A percentile compares a stretch with the other conserved stretches of the same genome.
Conservation (phyloP, 30 jellyfish, hydroid and myxozoan genomes). For the Pseudorhiza aurosa region DNA sequence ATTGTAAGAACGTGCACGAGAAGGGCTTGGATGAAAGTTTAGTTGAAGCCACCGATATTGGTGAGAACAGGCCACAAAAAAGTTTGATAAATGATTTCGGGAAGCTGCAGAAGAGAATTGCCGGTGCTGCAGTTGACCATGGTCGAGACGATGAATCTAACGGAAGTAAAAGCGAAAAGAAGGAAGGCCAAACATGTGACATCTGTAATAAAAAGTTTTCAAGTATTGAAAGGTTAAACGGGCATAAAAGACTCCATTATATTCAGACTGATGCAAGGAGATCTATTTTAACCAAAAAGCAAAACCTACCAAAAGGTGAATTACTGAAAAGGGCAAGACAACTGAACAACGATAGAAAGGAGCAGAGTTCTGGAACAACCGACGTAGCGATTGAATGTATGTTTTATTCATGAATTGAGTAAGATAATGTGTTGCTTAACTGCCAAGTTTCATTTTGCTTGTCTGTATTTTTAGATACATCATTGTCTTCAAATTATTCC, state of each 20-base stretch:
- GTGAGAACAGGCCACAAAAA: conserved; percentile 8
- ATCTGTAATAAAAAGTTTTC: conserved; percentile 38
- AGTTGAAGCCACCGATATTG: neutral
- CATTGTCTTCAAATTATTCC: too few relatives aligned
- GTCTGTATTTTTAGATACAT: too few relatives aligned
- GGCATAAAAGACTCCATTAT: conserved; percentile 21
- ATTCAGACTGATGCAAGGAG: too few relatives aligned
- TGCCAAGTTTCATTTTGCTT: too few relatives aligned
- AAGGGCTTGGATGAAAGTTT: neutral
- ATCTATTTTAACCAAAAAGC: too few relatives aligned
- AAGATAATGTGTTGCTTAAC: too few relatives aligned
- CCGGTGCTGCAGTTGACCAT: neutral
- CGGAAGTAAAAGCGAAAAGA: neutral
- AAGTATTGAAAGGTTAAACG: neutral
- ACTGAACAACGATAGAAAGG: too few relatives aligned
- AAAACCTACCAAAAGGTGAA: too few relatives aligned
- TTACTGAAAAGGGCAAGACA: too few relatives aligned
- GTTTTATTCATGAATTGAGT: too few relatives aligned
- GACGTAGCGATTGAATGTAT: too few relatives aligned
- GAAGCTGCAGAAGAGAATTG: neutral
- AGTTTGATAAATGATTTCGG: neutral
- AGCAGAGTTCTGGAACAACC: too few relatives aligned
- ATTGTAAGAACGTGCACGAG: conserved; percentile 49
- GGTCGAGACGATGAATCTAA: neutral
- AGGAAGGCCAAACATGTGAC: neutral